phyloP scores from a whole-genome alignment of 2,888 invertebrate genomes.

The Coelopa pilipes region DNA sequence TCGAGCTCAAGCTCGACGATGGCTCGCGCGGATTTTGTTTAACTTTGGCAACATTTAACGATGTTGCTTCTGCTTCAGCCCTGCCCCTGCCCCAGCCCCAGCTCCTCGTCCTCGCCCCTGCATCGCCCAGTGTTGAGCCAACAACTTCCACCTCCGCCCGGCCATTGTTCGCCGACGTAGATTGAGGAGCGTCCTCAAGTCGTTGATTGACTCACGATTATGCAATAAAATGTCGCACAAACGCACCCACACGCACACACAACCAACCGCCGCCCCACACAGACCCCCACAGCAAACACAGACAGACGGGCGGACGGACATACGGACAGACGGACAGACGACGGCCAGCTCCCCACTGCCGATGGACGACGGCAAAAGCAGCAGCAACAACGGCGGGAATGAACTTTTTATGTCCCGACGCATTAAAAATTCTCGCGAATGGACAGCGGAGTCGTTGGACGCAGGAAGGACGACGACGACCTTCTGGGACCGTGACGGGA shows the following conservation, averaged over 20 bases:
- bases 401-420: slow-evolving; percentile 53
- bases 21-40: too few relatives aligned
- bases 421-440: slow-evolving; percentile 58
- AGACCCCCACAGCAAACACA: slow-evolving; percentile 36
- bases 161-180: slow-evolving; percentile 56
- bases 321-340: slow-evolving; percentile 1
- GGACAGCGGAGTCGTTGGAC: slow-evolving; percentile 42
- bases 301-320: not conserved
- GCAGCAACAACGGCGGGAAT: too few relatives aligned
- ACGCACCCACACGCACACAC: slow-evolving; percentile 28
- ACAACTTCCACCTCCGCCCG: too few relatives aligned
- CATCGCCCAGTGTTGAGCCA: too few relatives aligned
- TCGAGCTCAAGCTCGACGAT: too few relatives aligned
- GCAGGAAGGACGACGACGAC: slow-evolving; percentile 26
- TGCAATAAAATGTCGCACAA: slow-evolving; percentile 55
- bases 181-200: slow-evolving; percentile 53
- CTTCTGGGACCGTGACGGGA: not conserved
- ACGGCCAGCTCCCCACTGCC: too few relatives aligned
- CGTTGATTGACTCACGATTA: slow-evolving; percentile 62
- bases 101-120: too few relatives aligned
- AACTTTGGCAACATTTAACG: too few relatives aligned
- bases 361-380: too few relatives aligned
- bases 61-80: too few relatives aligned
- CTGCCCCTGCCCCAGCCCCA: too few relatives aligned
- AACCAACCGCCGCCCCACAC: slow-evolving; percentile 46